A percentile compares a stretch with the other conserved stretches of the same genome.
These are phyloP conservation scores for Bufotes viridis DNA, from an alignment of 2,797 vertebrate species.

Conservation along the genomic window DNA sequence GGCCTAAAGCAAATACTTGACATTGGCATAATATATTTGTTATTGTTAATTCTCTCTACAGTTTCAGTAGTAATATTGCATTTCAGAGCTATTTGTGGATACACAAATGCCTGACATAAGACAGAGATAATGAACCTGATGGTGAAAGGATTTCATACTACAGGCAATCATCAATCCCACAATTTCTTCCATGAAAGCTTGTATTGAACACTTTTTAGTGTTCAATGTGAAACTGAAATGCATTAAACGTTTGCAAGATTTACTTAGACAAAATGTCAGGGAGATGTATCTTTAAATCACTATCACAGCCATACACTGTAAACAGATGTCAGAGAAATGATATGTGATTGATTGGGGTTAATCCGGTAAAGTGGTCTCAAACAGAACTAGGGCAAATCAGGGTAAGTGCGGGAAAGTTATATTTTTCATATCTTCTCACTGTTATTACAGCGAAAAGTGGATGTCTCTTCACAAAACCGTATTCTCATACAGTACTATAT, in stretches of 20 bases:
- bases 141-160: conserved; percentile 17
- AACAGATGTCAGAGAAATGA: background rate
- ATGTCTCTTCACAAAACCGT: background rate
- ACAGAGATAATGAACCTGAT: conserved; percentile 28
- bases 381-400: background rate
- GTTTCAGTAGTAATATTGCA: background rate
- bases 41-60: conserved; percentile 1
- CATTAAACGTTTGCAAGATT: background rate
- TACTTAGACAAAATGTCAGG: background rate
- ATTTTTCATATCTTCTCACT: background rate
- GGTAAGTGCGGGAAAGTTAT: background rate
- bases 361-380: background rate
- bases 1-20: background rate
- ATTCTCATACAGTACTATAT: background rate
- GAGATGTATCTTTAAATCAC: background rate
- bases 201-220: background rate
- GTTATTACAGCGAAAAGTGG: background rate
- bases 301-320: conserved; percentile 8
- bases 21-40: conserved; percentile 12
- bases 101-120: background rate
- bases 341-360: background rate
- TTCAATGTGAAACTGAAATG: background rate
- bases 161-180: conserved; percentile 39
- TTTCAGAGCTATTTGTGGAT: conserved; percentile 5
- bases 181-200: background rate